Evolutionary conservation across 2,888 invertebrate species (phyloP), one percentile per base, ranked within the genome.

Genomic region (Junonia oenone): DNA sequence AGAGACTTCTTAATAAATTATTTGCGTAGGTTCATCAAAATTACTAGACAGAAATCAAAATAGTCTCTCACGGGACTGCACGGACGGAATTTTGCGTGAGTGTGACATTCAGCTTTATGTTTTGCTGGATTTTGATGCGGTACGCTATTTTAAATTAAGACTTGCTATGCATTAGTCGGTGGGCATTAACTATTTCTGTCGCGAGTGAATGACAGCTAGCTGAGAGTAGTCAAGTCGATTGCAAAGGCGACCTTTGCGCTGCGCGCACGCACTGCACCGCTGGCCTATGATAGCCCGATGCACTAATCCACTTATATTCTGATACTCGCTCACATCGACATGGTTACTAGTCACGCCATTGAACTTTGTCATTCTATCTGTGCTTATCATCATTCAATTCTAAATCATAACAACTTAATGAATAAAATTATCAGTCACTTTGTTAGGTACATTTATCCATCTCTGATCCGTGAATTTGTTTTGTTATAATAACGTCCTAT

Each of bases 301-400:
- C 71, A 72, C 72, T 78, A 75, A 76, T 81, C 76, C 76, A 76
- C 72, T 76, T 75, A 76, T 68, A 70, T 73, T 73, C 68, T 63
- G 69, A 73, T 71, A 72, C 66, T 61, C 59, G 63, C 53, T 55
- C 55, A 58, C 57, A 58, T 61, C 56, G 47, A 61, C 58, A 60
- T 55, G 50, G 58, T 58, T 63, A 60, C 59, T 63, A 67, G 68
- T 72, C 71, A 68, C 74, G 69, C 72, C 71, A 69, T 68, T 69
- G 69, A 70, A 68, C 68, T 67, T 66, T 59, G 63, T 62, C 64
- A 65, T 63, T 60, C 59, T 63, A 64, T 58, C 51, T 43, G 51
- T 49, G 58, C 52, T 62, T 61, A 63, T 62, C 54, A 55, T 46
- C 35, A 55, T 37, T 56, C 52, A 51, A 45, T 59, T 35, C 38